Evolutionary conservation across 2,113 vertebrate genomes (phyloP).

Genomic region (Lasiurus cinereus): DNA sequence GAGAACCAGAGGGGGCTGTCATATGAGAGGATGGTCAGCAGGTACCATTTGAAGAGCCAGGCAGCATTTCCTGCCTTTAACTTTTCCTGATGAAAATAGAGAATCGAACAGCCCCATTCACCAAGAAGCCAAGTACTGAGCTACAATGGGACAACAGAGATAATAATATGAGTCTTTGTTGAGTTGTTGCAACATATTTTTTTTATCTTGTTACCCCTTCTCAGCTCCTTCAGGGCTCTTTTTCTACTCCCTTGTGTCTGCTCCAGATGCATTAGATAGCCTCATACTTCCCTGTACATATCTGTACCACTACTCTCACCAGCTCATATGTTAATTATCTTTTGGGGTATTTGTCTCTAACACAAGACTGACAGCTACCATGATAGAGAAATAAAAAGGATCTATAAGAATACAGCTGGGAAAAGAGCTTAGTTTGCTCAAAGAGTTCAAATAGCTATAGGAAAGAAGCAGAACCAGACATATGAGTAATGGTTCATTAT

Average conservation of each 20-base stretch:
- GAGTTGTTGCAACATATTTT: background rate
- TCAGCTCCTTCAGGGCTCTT: background rate
- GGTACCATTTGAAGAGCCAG: background rate
- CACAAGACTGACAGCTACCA: background rate
- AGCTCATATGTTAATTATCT: background rate
- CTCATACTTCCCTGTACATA: background rate
- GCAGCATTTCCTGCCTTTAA: background rate
- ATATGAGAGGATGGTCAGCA: background rate
- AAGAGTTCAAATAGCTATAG: background rate
- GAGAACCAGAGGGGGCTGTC: background rate
- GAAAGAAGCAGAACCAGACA: background rate
- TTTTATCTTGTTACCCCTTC: background rate
- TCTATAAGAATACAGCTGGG: background rate
- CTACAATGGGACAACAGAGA: background rate
- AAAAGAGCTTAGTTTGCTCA: conserved; percentile 1
- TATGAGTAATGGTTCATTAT: background rate
- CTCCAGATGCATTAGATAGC: background rate
- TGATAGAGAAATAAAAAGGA: background rate
- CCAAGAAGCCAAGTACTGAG: background rate
- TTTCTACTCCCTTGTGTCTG: background rate
- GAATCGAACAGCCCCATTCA: background rate
- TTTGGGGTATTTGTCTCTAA: background rate
- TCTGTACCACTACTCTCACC: background rate
- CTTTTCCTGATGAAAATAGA: conserved; percentile 10
- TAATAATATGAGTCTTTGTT: background rate